Conservation (phyloP, 2,797 vertebrate species). For the Oreochromis mossambicus region DNA sequence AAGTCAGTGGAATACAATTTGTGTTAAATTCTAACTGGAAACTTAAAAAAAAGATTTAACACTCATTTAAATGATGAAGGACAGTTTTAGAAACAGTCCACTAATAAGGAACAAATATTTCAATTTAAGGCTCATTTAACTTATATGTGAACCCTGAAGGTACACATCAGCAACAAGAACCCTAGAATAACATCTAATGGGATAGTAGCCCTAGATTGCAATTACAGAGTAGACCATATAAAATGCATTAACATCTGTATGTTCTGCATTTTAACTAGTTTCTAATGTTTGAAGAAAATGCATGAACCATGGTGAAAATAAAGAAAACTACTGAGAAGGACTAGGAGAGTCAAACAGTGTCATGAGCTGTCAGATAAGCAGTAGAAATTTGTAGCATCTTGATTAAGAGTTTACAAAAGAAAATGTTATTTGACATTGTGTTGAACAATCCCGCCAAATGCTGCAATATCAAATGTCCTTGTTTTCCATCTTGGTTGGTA, state of each 20-base stretch:
- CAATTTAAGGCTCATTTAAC: constrained; percentile 49
- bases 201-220: neutral
- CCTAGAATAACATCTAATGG: constrained; percentile 12
- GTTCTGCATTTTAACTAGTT: constrained; percentile 25
- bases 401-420: constrained; percentile 6
- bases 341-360: constrained; percentile 13
- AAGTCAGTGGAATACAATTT: neutral
- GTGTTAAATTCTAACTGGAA: neutral
- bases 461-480: constrained; percentile 18
- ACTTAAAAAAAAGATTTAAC: neutral
- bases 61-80: neutral
- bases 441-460: neutral
- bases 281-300: constrained; percentile 23
- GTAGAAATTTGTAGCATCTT: constrained; percentile 18
- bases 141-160: constrained; percentile 67
- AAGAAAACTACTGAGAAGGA: constrained; percentile 6
- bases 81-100: neutral
- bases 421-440: neutral
- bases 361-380: constrained; percentile 17
- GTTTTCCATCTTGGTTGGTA: constrained; percentile 15
- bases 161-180: constrained; percentile 42
- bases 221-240: constrained; percentile 27
- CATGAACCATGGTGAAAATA: constrained; percentile 17
- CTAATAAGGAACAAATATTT: neutral
- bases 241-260: constrained; percentile 21